Evolutionary conservation across 2,888 invertebrate genomes (phyloP), one percentile per base, ranked within the genome.

Genomic region (Hecatera dysodea): DNA sequence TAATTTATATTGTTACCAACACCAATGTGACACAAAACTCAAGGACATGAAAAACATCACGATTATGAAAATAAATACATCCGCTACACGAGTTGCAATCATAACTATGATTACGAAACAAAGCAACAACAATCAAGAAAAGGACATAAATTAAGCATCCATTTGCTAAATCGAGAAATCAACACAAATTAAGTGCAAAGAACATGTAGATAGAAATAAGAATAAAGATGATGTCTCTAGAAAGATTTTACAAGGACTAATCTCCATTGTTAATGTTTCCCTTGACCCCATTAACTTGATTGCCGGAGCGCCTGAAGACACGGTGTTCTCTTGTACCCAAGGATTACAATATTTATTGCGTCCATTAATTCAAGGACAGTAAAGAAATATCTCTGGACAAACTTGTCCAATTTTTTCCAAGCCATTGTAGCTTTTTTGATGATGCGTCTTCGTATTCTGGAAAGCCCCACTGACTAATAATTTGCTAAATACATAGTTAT

Each of bases 261-360:
- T 67, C 42, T 55, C 39, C 46, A 57, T 55, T 62, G 27, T 22
- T 63, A 56, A 67, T 61, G 50, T 70, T 85, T 72, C 75, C 81
- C 86, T 82, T 77, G 79, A 80, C 84, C 82, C 78, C 72, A 82
- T 86, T 85, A 82, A 66, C 74, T 71, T 72, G 67, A 80, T 83
- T 82, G 82, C 84, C 82, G 76, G 33, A 56, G 64, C 44, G 75
- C 60, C 69, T 67, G 60, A 77, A 86, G 78, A 89, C 85, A 87
- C 86, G 79, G 84, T 76, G 70, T 76, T 77, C 69, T 80, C 68
- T 62, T 63, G 82, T 72, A 67, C 82, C 82, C 86, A 89, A 88
- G 89, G 89, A 77, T 80, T 70, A 64, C 53, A 46, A 75, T 72
- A 63, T 78, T 82, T 78, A 78, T 82, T 78, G 63, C 70, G 75